These are phyloP conservation scores for Otis tarda DNA, from an alignment of 2,113 vertebrate genomes.

Conservation along the genomic window DNA sequence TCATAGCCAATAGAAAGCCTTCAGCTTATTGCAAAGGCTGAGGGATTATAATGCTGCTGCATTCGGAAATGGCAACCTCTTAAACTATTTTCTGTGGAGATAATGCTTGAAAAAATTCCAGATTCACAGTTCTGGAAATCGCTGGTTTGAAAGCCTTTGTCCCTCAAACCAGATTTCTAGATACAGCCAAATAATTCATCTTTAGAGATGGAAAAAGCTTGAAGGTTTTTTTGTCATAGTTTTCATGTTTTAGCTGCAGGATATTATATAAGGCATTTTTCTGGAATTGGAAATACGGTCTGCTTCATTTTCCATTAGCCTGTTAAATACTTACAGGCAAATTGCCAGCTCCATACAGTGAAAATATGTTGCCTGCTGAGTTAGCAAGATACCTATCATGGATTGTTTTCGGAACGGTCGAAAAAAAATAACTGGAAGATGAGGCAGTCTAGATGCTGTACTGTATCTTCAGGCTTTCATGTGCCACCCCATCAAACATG, in stretches of 20 bases:
- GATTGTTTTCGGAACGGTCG: neutral
- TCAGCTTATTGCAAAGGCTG: neutral
- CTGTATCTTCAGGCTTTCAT: neutral
- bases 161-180: neutral
- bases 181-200: neutral
- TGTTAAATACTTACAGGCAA: neutral
- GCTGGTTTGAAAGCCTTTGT: neutral
- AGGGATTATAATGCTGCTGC: neutral
- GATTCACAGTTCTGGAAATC: neutral
- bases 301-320: neutral
- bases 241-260: neutral
- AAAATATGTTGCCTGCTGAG: neutral
- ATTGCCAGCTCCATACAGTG: neutral
- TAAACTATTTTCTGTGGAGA: neutral
- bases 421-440: neutral
- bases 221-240: neutral
- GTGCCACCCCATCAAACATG: rapidly evolving
- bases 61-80: neutral
- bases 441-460: neutral
- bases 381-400: neutral
- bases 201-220: neutral
- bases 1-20: neutral
- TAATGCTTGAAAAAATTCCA: conserved; percentile 39
- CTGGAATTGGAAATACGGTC: neutral
- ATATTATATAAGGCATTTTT: neutral